Percentiles rank a stretch among this genome's conserved stretches.
These are phyloP conservation scores for Channa argus DNA, from an alignment of 2,113 vertebrate species.

Conservation along the genomic window DNA sequence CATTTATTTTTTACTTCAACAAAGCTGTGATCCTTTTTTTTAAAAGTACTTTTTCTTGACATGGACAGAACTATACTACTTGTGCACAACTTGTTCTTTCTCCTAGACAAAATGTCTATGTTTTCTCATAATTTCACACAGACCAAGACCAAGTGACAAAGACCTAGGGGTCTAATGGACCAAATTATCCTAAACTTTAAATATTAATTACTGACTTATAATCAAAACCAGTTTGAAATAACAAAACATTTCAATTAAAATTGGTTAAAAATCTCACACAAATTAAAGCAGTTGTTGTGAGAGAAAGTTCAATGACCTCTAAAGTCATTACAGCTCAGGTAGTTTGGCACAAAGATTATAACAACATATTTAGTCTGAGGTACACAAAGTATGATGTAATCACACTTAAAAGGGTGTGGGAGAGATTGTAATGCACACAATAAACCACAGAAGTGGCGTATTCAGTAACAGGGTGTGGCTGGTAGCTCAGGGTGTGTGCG, in stretches of 20 bases:
- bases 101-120: no score
- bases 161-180: no score
- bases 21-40: no score
- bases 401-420: not conserved
- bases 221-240: not conserved
- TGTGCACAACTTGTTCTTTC: no score
- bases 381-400: constrained; percentile 14
- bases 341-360: constrained; percentile 6
- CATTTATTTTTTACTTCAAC: no score
- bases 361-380: not conserved
- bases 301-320: not conserved
- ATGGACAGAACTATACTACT: no score
- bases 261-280: not conserved
- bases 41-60: no score
- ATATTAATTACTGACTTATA: no score
- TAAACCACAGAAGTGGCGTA: constrained; percentile 4
- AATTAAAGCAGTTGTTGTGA: no score
- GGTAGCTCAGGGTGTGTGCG: not conserved
- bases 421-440: not conserved
- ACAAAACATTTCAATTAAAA: not conserved
- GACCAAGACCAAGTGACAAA: no score
- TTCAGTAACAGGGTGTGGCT: constrained; percentile 24
- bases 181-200: no score
- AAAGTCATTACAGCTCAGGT: not conserved
- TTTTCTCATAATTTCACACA: no score